Evolutionary conservation across 2,113 vertebrate species (phyloP).

Genomic region (Oceanites oceanicus): DNA sequence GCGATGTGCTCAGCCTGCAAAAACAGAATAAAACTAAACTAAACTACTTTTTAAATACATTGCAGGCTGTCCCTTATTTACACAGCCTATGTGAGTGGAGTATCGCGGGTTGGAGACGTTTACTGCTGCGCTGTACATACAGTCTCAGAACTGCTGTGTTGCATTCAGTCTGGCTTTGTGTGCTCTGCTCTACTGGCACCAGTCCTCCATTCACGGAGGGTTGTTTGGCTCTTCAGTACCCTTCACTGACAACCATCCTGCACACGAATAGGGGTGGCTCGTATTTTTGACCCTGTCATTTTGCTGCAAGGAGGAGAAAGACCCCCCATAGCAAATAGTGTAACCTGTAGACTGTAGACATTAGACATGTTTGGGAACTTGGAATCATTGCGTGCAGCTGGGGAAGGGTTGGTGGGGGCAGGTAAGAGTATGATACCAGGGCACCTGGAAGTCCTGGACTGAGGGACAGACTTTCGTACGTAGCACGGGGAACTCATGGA

Average conservation of each 20-base stretch:
- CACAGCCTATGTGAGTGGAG: conserved; percentile 65
- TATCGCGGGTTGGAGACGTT: conserved; percentile 65
- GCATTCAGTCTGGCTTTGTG: background rate
- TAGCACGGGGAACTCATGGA: background rate
- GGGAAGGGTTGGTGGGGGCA: background rate
- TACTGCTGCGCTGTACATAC: background rate
- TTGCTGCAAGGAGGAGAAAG: background rate
- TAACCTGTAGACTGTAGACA: background rate
- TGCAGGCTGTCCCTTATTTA: conserved; percentile 59
- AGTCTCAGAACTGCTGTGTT: background rate
- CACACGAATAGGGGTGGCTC: background rate
- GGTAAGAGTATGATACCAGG: background rate
- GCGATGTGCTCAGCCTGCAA: rapidly evolving
- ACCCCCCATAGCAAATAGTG: background rate
- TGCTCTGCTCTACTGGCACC: background rate
- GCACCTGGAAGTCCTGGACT: background rate
- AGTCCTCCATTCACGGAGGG: background rate
- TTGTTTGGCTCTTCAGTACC: background rate
- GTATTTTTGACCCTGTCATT: background rate
- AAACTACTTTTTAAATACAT: background rate
- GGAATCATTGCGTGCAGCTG: background rate
- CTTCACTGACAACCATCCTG: background rate
- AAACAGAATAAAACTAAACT: background rate
- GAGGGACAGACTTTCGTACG: background rate
- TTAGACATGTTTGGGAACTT: background rate